Conservation (phyloP, 92 coral and sea anemone species). For the Palythoa grandiflora region DNA sequence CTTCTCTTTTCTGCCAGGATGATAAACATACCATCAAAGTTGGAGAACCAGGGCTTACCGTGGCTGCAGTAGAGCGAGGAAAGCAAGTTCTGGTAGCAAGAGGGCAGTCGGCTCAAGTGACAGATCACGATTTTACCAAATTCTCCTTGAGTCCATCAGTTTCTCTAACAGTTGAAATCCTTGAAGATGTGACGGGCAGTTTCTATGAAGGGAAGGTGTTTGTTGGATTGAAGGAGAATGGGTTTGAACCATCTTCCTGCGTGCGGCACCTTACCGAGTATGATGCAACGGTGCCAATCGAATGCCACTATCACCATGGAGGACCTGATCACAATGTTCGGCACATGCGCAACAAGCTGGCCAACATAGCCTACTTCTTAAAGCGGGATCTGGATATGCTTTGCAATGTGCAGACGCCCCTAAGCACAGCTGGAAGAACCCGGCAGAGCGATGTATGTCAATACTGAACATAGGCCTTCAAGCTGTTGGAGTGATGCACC, state of each 20-base stretch:
- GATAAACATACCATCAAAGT: slow-evolving; percentile 51
- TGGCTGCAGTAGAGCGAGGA: slow-evolving; percentile 54
- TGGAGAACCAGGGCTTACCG: slow-evolving; percentile 57
- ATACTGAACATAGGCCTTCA: slow-evolving; percentile 67
- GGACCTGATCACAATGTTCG: too few species aligned
- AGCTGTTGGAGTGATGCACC: slow-evolving; percentile 63
- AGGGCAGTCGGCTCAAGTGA: slow-evolving; percentile 43
- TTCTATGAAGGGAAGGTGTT: too few species aligned
- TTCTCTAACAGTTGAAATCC: slow-evolving; percentile 31
- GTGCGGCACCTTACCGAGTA: too few species aligned
- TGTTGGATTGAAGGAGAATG: too few species aligned
- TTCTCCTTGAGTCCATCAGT: slow-evolving; percentile 38
- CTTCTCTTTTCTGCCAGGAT: slow-evolving; percentile 47
- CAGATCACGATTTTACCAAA: slow-evolving; percentile 42
- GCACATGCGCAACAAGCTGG: neutral
- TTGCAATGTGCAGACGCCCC: slow-evolving; percentile 24
- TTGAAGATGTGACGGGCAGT: slow-evolving; percentile 13
- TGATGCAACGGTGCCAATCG: too few species aligned
- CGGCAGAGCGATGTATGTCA: slow-evolving; percentile 70
- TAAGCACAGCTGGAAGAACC: slow-evolving; percentile 60
- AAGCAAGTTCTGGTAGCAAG: slow-evolving; percentile 46
- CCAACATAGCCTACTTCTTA: slow-evolving; percentile 33
- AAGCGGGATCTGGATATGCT: slow-evolving; percentile 28
- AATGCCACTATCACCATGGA: too few species aligned
- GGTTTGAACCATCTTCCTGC: too few species aligned